Percentiles rank a stretch among this genome's conserved stretches.
These are phyloP conservation scores for Lucinisca nassula DNA, from an alignment of 2,888 invertebrate species.

Conservation along the genomic window DNA sequence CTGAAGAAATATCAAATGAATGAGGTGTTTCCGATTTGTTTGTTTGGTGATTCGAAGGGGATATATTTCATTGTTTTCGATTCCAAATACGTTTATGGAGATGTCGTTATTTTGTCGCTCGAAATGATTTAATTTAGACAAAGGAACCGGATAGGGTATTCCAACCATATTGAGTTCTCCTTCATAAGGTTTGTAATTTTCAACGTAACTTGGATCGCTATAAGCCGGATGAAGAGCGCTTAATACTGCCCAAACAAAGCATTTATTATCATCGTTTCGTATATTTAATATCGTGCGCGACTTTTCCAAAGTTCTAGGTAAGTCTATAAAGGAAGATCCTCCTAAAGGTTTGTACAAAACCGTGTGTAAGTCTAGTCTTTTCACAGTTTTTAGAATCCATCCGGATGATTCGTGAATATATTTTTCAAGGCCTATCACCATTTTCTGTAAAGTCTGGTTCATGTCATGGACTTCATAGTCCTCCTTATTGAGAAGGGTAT, in stretches of 20 bases:
- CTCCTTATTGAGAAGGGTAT: not conserved
- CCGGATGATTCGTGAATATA: not conserved
- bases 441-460: constrained; percentile 21
- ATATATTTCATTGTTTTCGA: constrained; percentile 31
- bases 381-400: not conserved
- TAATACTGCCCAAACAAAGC: constrained; percentile 44
- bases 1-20: constrained; percentile 13
- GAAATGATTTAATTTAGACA: constrained; percentile 33
- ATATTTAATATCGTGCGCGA: not conserved
- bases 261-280: constrained; percentile 33
- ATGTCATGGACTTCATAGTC: not conserved
- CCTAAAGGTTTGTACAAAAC: constrained; percentile 14
- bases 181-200: constrained; percentile 20
- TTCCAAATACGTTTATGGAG: constrained; percentile 52
- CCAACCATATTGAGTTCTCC: constrained; percentile 18
- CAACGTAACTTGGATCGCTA: constrained; percentile 5
- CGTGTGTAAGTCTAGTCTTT: not conserved
- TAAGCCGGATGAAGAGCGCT: constrained; percentile 4
- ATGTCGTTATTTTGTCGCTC: constrained; percentile 43
- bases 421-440: not conserved
- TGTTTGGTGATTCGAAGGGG: constrained; percentile 32
- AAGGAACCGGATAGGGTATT: constrained; percentile 28
- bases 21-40: constrained; percentile 20
- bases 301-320: constrained; percentile 4
- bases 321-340: constrained; percentile 5